Percentiles rank a stretch among this genome's conserved stretches.
Evolutionary conservation across 2,113 vertebrate species (phyloP).

Genomic region (Oceanites oceanicus): DNA sequence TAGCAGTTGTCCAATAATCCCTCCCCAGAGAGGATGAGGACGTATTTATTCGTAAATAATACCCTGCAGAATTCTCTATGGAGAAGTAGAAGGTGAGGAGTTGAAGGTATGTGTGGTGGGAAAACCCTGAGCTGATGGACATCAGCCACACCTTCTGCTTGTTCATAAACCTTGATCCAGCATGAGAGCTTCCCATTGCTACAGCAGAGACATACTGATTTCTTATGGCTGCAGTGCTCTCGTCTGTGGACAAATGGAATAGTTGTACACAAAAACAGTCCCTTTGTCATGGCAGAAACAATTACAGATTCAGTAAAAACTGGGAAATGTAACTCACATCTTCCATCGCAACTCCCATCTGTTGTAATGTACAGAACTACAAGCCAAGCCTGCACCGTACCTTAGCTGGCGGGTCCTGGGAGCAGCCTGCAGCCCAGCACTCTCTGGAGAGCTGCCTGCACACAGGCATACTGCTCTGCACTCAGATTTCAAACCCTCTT

Average conservation of each 20-base stretch:
- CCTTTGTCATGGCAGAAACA: not conserved
- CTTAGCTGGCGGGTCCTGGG: not conserved
- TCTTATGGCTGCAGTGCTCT: not conserved
- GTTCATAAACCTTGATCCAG: not conserved
- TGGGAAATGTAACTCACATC: accelerated
- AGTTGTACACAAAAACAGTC: not conserved
- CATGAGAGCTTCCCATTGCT: not conserved
- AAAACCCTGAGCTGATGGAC: not conserved
- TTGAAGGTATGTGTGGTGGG: not conserved
- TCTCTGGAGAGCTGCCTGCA: not conserved
- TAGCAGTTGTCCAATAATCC: not conserved
- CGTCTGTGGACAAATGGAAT: not conserved
- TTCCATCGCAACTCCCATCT: not conserved
- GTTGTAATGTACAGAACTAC: not conserved
- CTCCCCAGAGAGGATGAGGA: not conserved
- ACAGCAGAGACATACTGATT: not conserved
- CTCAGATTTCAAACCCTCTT: not conserved
- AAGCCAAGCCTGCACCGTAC: too few species aligned
- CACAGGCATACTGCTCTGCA: not conserved
- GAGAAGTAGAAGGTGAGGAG: not conserved
- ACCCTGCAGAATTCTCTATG: not conserved
- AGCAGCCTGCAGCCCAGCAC: not conserved
- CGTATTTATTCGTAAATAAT: not conserved
- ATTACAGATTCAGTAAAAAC: not conserved
- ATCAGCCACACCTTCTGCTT: not conserved